Conservation (phyloP, 2,797 vertebrate species). For the Characodon lateralis region DNA sequence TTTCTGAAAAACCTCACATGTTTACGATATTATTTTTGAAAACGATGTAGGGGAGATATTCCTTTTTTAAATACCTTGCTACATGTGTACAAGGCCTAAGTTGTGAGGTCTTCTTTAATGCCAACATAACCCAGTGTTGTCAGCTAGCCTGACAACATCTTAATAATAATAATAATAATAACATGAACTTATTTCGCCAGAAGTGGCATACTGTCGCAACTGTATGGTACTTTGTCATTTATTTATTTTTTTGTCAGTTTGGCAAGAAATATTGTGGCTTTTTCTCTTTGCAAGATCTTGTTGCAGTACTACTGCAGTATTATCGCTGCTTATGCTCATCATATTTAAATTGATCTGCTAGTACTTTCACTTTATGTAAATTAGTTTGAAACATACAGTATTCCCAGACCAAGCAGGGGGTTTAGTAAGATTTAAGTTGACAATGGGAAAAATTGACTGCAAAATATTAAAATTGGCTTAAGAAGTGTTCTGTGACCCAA, state of each 20-base stretch:
- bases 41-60: too few relatives aligned
- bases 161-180: background rate
- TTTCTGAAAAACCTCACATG: too few relatives aligned
- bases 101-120: background rate
- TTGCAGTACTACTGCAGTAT: background rate
- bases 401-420: slow-evolving; percentile 20
- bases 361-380: slow-evolving; percentile 3
- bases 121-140: background rate
- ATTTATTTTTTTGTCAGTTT: background rate
- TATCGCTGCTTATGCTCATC: background rate
- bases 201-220: background rate
- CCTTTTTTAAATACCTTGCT: too few relatives aligned
- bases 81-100: background rate
- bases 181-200: background rate
- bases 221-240: background rate
- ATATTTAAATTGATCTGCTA: background rate
- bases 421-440: slow-evolving; percentile 10
- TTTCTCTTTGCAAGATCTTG: background rate
- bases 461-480: slow-evolving; percentile 28
- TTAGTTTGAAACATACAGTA: slow-evolving; percentile 20
- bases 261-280: background rate
- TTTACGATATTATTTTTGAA: too few relatives aligned
- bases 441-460: slow-evolving; percentile 16
- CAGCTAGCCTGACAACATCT: background rate
- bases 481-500: slow-evolving; percentile 36